Evolutionary conservation across 2,797 vertebrate species (phyloP).

Genomic region (Poeciliopsis turneri): DNA sequence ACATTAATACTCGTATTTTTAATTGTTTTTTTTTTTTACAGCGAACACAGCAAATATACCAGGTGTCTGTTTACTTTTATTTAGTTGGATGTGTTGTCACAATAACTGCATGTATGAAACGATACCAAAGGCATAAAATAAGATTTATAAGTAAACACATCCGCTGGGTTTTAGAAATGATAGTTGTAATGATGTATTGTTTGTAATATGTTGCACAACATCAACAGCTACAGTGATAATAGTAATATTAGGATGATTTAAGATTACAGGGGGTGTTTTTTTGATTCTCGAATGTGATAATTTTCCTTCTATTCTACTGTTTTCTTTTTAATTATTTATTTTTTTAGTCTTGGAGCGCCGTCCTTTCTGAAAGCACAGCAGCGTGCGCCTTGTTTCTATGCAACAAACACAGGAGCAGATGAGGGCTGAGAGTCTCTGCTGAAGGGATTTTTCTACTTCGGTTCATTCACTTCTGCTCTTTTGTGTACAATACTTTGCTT

Average conservation of each 20-base stretch:
- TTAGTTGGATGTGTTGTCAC: background rate
- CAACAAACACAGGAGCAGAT: background rate
- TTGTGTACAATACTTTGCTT: background rate
- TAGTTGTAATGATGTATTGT: background rate
- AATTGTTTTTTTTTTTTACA: background rate
- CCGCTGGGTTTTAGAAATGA: background rate
- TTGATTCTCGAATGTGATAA: background rate
- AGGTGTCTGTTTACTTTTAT: background rate
- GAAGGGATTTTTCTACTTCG: background rate
- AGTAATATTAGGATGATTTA: background rate
- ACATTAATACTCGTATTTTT: background rate
- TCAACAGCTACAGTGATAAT: background rate
- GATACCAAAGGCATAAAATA: background rate
- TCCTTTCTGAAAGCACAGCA: background rate
- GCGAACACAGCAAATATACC: background rate
- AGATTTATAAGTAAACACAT: background rate
- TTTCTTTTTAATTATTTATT: background rate
- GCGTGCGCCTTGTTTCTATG: constrained; percentile 4
- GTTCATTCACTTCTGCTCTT: background rate
- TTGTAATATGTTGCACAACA: background rate
- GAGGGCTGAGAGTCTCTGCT: background rate
- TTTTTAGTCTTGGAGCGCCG: background rate
- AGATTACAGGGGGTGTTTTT: background rate
- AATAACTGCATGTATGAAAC: background rate
- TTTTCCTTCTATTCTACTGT: background rate